Evolutionary conservation across 2,888 invertebrate genomes (phyloP).

Genomic region (Rotaria magnacalcarata): DNA sequence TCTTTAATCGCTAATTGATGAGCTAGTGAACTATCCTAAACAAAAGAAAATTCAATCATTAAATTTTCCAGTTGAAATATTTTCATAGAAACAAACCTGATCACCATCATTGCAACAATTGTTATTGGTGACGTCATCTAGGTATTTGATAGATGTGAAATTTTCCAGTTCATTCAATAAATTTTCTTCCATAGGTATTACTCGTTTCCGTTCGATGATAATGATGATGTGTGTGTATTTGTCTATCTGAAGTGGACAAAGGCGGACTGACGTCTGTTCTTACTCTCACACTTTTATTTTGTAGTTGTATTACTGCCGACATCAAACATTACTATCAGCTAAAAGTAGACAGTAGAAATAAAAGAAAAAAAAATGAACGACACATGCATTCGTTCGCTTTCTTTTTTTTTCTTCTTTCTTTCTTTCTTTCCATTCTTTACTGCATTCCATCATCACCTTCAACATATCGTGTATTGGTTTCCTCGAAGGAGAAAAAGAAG

Average conservation of each 20-base stretch:
- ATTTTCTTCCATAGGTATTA: background rate
- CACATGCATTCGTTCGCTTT: background rate
- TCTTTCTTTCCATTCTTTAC: background rate
- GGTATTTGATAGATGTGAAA: background rate
- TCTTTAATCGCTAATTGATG: conserved; percentile 25
- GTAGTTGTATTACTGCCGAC: background rate
- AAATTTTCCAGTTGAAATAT: background rate
- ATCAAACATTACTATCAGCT: conserved; percentile 12
- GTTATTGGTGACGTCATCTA: background rate
- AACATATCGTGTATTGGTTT: background rate
- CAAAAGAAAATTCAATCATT: background rate
- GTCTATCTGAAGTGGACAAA: conserved; percentile 10
- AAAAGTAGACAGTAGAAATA: background rate
- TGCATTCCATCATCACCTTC: conserved; percentile 29
- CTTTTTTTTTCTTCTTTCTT: background rate
- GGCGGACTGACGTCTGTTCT: conserved; percentile 8
- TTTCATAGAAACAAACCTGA: background rate
- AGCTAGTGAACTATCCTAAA: background rate
- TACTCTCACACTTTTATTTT: conserved; percentile 9
- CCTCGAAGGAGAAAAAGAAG: conserved; percentile 12
- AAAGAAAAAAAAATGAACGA: conserved; percentile 23
- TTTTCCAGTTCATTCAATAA: conserved; percentile 16
- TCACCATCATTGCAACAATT: background rate
- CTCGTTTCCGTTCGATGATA: background rate
- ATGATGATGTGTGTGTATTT: background rate